Conservation (phyloP, 1,140 invertebrate species). For the Saccostrea echinata region DNA sequence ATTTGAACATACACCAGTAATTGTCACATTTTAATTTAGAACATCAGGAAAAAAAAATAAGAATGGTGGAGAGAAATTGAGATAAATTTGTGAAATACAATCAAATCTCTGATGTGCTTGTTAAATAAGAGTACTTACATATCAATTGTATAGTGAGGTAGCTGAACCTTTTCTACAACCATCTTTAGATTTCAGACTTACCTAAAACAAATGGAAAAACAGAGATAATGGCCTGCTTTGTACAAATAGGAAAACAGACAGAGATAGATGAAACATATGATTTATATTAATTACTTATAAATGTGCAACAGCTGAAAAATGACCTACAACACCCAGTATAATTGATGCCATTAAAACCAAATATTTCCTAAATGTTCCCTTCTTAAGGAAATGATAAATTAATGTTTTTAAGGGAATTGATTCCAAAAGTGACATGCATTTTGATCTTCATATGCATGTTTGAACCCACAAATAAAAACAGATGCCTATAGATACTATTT, state of each 20-base stretch:
- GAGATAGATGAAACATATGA: not conserved
- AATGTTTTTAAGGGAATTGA: not conserved
- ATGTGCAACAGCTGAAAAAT: conserved; percentile 16
- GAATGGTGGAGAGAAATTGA: too few species aligned
- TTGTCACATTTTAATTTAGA: too few species aligned
- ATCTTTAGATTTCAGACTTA: conserved; percentile 26
- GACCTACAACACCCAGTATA: conserved; percentile 16
- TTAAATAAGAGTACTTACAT: not conserved
- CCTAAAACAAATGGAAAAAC: conserved; percentile 13
- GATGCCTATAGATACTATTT: not conserved
- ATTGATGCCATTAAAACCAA: not conserved
- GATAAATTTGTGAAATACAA: too few species aligned
- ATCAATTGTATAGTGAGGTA: not conserved
- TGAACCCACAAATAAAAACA: not conserved
- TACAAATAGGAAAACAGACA: not conserved
- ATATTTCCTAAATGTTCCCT: conserved; percentile 9
- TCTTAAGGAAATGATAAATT: not conserved
- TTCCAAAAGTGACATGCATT: not conserved
- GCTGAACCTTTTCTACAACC: not conserved
- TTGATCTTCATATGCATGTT: not conserved
- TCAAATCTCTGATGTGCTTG: too few species aligned
- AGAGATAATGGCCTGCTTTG: not conserved
- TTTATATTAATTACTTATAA: conserved; percentile 17
- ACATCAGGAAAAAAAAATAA: too few species aligned
- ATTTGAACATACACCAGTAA: too few species aligned